Percentiles rank a stretch among this genome's conserved stretches.
phyloP scores from a whole-genome alignment of 2,888 invertebrate genomes.

The Caenorhabditis sp. region DNA sequence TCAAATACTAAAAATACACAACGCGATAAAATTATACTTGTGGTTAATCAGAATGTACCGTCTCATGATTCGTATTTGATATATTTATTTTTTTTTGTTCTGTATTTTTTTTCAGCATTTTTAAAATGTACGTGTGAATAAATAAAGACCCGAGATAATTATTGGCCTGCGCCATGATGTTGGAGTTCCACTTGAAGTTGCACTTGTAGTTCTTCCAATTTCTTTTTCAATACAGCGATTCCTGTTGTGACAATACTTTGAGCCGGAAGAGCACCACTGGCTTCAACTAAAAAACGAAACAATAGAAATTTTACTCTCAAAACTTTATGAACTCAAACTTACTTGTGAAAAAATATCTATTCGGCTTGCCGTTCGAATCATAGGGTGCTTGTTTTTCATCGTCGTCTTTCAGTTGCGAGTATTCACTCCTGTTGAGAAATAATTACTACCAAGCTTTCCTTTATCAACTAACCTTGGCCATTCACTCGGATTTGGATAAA shows the following conservation, averaged over 20 bases:
- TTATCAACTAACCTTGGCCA: conserved; percentile 93
- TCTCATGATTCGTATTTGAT: too few species aligned
- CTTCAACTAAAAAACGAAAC: conserved; percentile 79
- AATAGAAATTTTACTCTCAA: too few species aligned
- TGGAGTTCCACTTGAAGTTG: conserved; percentile 25
- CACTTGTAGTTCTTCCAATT: conserved; percentile 87
- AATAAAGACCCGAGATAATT: conserved; percentile 5
- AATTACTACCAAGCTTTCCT: conserved; percentile 2
- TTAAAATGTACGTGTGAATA: not conserved
- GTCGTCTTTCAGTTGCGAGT: conserved; percentile 28
- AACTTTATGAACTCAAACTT: conserved; percentile 18
- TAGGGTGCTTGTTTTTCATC: conserved; percentile 85
- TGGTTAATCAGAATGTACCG: too few species aligned
- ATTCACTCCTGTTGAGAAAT: conserved; percentile 28
- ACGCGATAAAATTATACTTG: not conserved
- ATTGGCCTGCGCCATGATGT: conserved; percentile 25
- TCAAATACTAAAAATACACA: not conserved
- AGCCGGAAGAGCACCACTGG: conserved; percentile 90
- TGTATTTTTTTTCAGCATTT: not conserved
- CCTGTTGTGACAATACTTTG: conserved; percentile 97
- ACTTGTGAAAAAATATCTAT: conserved; percentile 85
- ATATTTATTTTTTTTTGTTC: too few species aligned
- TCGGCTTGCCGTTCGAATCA: conserved; percentile 92
- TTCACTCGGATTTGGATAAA: conserved; percentile 64
- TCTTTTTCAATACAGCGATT: conserved; percentile 89